phyloP scores from a whole-genome alignment of 2,888 invertebrate genomes.

The Parnassius glacialis region DNA sequence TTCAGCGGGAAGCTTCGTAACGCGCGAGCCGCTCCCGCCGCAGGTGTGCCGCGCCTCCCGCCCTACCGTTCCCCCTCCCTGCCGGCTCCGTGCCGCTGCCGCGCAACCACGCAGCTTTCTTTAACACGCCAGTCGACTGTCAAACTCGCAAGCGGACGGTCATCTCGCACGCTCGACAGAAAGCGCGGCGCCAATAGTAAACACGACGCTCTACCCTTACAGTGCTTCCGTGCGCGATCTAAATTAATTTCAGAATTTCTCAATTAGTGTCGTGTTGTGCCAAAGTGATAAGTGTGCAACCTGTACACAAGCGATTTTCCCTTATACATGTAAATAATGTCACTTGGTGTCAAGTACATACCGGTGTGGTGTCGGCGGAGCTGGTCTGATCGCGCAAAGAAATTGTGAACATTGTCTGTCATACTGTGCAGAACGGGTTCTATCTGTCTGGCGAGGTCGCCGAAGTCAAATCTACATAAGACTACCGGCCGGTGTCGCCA shows the following conservation, averaged over 20 bases:
- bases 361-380: slow-evolving; percentile 65
- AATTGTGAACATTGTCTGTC: slow-evolving; percentile 60
- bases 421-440: slow-evolving; percentile 70
- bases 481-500: slow-evolving; percentile 45
- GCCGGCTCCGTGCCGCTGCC: slow-evolving; percentile 45
- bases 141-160: slow-evolving; percentile 62
- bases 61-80: slow-evolving; percentile 34
- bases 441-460: slow-evolving; percentile 49
- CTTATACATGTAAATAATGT: slow-evolving; percentile 67
- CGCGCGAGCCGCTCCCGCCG: slow-evolving; percentile 55
- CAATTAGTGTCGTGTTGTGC: slow-evolving; percentile 71
- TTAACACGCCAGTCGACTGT: slow-evolving; percentile 65
- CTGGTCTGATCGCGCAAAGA: slow-evolving; percentile 62
- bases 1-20: slow-evolving; percentile 74
- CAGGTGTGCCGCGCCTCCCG: slow-evolving; percentile 66
- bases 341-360: slow-evolving; percentile 57
- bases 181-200: slow-evolving; percentile 75
- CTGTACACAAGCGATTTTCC: slow-evolving; percentile 57
- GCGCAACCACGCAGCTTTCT: slow-evolving; percentile 52
- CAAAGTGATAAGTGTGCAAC: slow-evolving; percentile 61
- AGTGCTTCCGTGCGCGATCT: slow-evolving; percentile 69
- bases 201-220: slow-evolving; percentile 73
- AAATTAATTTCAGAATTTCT: slow-evolving; percentile 57
- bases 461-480: slow-evolving; percentile 59
- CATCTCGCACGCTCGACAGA: slow-evolving; percentile 40